Evolutionary conservation across 2,888 invertebrate species (phyloP), one percentile per base, ranked within the genome.

Genomic region (Napeogenes sylphis): DNA sequence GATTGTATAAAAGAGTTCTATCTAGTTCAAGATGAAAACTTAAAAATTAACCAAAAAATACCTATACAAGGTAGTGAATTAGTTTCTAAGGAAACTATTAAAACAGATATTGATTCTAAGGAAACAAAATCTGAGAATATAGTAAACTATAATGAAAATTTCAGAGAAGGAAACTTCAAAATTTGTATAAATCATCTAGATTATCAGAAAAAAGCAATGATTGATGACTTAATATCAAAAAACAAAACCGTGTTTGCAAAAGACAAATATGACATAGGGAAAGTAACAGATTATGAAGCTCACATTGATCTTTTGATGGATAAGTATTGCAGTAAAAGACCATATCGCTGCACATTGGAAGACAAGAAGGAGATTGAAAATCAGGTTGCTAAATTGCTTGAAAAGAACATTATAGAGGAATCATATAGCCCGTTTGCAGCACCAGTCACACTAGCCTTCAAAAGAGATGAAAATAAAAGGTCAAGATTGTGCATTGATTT

Each of bases 1-100:
- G 71, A 72, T 56, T 66, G 61, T 14, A 73, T 71, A 67, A 64
- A 72, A 70, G 21, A 56, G 12, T 73, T 73, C 67, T 10, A 70
- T 12, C 63, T 72, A 33, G 63, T 53, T 46, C 74, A 74, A 68
- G 68, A 73, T 68, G 68, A 72, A 57, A 63, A 70, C 8, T 64
- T 70, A 64, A 53, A 68, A 55, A 73, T 71, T 4, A 68, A 21
- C 55, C 66, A 21, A 68, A 59, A 61, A 59, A 38, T 5, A 13
- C 45, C 14, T 33, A 33, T 14, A 54, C 55, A 56, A 47, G 30
- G 38, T 35, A 47, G 14, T 47, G 4, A 56, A 56, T 2, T 2
- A n/a, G 46, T 46, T 46, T 46, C 46, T 46, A 46, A 46, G 6
- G 46, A 46, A 46, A 46, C 46, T 4, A 54, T 5, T 14, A 54